Percentiles rank a stretch among this genome's conserved stretches.
Evolutionary conservation across 2,113 vertebrate genomes (phyloP).

Genomic region (Phaethon lepturus): DNA sequence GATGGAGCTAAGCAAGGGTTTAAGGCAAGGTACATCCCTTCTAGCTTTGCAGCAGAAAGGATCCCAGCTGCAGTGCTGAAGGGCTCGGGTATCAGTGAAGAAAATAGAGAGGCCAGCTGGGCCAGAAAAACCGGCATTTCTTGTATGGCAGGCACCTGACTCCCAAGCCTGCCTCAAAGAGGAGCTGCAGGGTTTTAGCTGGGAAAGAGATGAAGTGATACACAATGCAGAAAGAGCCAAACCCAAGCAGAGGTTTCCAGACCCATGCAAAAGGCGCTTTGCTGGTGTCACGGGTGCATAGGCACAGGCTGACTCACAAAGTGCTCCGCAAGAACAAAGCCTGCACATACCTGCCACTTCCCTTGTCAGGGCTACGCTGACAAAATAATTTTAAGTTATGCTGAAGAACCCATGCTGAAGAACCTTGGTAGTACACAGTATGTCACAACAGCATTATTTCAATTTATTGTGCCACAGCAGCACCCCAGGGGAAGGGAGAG

Average conservation of each 20-base stretch:
- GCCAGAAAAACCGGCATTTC: constrained; percentile 15
- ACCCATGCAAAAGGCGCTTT: background rate
- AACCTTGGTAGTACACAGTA: accelerated
- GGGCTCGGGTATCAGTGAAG: background rate
- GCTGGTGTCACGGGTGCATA: background rate
- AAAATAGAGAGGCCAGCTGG: accelerated
- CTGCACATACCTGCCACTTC: background rate
- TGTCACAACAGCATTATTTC: background rate
- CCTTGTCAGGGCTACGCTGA: background rate
- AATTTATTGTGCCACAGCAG: background rate
- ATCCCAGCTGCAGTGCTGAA: background rate
- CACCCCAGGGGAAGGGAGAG: background rate
- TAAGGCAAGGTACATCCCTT: background rate
- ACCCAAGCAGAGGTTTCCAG: background rate
- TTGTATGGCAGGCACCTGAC: background rate
- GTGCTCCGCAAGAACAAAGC: background rate
- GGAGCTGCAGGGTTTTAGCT: background rate
- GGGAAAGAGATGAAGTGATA: background rate
- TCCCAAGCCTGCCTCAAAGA: background rate
- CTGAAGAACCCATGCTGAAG: background rate
- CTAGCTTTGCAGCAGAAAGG: background rate
- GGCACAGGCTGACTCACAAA: background rate
- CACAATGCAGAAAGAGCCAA: background rate
- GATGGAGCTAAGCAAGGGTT: background rate
- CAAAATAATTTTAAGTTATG: background rate